These are phyloP conservation scores for Fistularia tabacaria DNA, from an alignment of 2,797 vertebrate genomes.

Conservation along the genomic window DNA sequence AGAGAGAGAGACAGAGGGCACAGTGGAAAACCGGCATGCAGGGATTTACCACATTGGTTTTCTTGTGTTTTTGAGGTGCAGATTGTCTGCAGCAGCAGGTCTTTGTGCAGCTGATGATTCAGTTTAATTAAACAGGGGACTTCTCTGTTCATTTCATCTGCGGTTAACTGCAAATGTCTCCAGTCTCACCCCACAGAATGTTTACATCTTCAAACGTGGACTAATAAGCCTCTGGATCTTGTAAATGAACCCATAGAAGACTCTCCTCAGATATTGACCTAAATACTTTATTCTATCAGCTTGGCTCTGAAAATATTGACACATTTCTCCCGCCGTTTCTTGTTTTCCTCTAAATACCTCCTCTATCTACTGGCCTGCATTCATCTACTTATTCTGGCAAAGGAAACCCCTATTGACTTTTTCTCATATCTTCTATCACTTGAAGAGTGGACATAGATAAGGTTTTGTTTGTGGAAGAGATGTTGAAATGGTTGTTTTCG, in stretches of 20 bases:
- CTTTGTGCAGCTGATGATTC: conserved; percentile 1
- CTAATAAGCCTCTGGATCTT: conserved; percentile 23
- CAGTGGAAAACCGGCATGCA: neutral
- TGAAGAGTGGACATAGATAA: no score
- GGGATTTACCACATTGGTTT: conserved; percentile 14
- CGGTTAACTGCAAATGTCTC: conserved; percentile 2
- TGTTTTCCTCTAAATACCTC: conserved; percentile 6
- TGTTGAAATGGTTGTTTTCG: no score
- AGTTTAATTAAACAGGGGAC: conserved; percentile 8
- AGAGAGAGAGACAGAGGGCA: conserved; percentile 1
- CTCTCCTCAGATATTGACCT: conserved; percentile 30
- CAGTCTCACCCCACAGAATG: conserved; percentile 11
- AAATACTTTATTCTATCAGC: conserved; percentile 24
- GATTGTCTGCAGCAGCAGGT: conserved; percentile 2
- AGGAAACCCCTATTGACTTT: no score
- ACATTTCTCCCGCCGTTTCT: conserved; percentile 17
- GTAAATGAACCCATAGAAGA: conserved; percentile 25
- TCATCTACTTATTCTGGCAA: no score
- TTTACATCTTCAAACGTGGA: conserved; percentile 23
- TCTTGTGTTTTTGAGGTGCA: conserved; percentile 13
- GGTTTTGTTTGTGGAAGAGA: no score
- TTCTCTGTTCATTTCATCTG: no score
- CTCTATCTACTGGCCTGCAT: no score
- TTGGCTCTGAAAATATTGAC: conserved; percentile 29
- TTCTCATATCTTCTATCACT: no score